Evolutionary conservation across 2,888 invertebrate genomes (phyloP), one percentile per base, ranked within the genome.

Genomic region (Chydorus sphaericus): DNA sequence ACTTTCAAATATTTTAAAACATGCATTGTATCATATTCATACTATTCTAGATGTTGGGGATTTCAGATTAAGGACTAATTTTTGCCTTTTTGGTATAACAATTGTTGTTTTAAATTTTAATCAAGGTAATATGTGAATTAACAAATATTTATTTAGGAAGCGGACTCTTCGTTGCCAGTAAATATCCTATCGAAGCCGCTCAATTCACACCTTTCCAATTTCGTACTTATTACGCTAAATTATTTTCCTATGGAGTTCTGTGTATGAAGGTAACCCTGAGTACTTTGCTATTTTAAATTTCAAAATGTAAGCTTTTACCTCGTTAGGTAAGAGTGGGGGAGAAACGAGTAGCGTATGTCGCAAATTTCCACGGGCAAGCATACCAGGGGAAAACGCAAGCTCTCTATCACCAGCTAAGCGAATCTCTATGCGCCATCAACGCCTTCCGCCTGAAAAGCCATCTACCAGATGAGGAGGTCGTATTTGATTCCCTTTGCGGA

Each of bases 141-240:
- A 30, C 14, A 29, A 14, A 2, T 1, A 23, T 4, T 6, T 44
- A 14, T 10, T 16, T 50, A 66, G 49, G 68, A 63, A 69, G 68
- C 60, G 69, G 69, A 1, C 60, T 68, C 16, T 63, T 69, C 63
- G 59, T 69, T 57, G 69, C 68, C 8, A 68, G 68, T 58, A 63
- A 64, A 54, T 66, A 65, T 57, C 64, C 66, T 29, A 65, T 69
- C 11, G 39, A 65, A 20, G 64, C 64, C n/a, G 63, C 62, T 7
- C 61, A 64, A 39, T 70, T 69, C 59, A 63, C 65, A 38, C 61
- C 61, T n/a, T 69, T 63, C 59, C 58, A 56, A 8, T 54, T 57
- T 38, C 62, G 63, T 23, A 61, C 61, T 33, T 61, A 60, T 5
- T 64, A 66, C 58, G 66, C 66, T 48, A 60, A 60, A 53, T 62